A percentile compares a stretch with the other conserved stretches of the same genome.
phyloP scores from a whole-genome alignment of 92 coral and sea anemone species.

The Umimayanthus chanpuru region DNA sequence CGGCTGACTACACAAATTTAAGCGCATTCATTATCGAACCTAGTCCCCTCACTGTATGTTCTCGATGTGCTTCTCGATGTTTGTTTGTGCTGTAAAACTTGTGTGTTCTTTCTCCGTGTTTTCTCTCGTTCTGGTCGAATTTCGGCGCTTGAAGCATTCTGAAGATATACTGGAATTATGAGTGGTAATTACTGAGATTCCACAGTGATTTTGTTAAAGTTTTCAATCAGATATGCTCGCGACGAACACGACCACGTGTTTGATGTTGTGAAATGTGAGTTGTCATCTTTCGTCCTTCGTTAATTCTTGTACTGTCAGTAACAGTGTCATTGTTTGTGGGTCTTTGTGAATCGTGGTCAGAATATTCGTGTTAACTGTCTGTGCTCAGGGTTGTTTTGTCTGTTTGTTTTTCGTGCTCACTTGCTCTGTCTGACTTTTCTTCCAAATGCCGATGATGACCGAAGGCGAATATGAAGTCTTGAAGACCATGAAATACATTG shows the following conservation, averaged over 20 bases:
- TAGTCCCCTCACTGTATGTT: not conserved
- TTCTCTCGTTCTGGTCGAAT: constrained; percentile 11
- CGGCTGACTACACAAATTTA: constrained; percentile 22
- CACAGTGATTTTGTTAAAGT: constrained; percentile 66
- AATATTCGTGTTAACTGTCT: not conserved
- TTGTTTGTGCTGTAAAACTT: not conserved
- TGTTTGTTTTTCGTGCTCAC: not conserved
- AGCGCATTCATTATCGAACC: not conserved
- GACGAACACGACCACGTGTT: constrained; percentile 36
- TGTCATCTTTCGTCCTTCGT: not conserved
- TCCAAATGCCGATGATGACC: constrained; percentile 74
- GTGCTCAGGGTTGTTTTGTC: not conserved
- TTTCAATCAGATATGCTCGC: constrained; percentile 83
- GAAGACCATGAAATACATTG: constrained; percentile 8
- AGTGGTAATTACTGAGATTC: constrained; percentile 41
- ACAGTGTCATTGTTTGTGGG: not conserved
- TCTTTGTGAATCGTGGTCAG: not conserved
- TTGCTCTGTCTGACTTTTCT: not conserved
- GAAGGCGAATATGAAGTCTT: constrained; percentile 89
- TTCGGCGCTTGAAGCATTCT: constrained; percentile 68
- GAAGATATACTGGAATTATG: constrained; percentile 50
- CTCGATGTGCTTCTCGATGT: not conserved
- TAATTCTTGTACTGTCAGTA: too few species aligned
- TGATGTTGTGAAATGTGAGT: too few species aligned
- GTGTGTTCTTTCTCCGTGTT: not conserved